Conservation (phyloP, 2,797 vertebrate species). For the Podargus strigoides region DNA sequence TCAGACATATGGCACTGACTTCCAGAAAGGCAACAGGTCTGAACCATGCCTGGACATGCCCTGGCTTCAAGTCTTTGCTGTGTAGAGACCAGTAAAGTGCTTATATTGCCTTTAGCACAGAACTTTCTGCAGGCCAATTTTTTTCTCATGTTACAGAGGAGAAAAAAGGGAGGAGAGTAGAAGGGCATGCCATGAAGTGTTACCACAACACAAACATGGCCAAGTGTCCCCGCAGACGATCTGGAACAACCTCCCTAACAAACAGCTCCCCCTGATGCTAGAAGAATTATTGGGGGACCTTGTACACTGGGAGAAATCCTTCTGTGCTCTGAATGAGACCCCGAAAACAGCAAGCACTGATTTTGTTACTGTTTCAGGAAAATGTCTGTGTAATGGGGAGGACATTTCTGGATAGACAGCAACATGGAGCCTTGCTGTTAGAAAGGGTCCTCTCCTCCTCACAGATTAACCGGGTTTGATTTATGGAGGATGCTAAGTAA, state of each 20-base stretch:
- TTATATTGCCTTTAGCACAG: background rate
- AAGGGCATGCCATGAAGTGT: background rate
- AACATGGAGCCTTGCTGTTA: background rate
- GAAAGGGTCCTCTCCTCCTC: background rate
- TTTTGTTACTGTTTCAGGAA: background rate
- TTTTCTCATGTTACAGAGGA: background rate
- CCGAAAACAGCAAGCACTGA: background rate
- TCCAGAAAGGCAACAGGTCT: background rate
- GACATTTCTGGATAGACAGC: background rate
- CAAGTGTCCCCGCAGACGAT: background rate
- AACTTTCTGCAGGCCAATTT: background rate
- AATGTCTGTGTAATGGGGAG: background rate
- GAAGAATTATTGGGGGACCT: background rate
- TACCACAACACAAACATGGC: fast-evolving
- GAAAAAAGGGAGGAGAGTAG: background rate
- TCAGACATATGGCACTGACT: background rate
- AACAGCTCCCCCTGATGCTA: background rate
- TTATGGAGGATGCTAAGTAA: background rate
- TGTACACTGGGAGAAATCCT: background rate
- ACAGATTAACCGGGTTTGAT: background rate
- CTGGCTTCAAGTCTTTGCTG: background rate
- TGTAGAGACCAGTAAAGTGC: background rate
- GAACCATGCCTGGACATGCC: background rate
- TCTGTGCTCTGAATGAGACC: background rate
- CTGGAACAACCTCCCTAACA: background rate